Evolutionary conservation across 2,797 vertebrate species (phyloP), one percentile per base, ranked within the genome.

Genomic region (Serranus cabrilla): DNA sequence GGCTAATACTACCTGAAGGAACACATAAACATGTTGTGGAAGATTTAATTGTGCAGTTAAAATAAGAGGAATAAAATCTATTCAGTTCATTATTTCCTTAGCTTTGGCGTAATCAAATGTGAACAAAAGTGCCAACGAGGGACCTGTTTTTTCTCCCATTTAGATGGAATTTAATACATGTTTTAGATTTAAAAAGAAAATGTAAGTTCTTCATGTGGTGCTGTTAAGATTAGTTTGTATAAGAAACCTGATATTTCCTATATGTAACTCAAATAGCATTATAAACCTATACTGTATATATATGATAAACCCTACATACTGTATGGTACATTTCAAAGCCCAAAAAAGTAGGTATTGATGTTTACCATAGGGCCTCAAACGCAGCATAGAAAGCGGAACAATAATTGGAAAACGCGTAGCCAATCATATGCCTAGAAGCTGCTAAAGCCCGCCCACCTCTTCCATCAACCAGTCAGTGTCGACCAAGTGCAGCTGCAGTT

Each of bases 381-480:
- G 43, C 84, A 81, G n/a, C 87, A 76, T 17, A 16, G 43, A 57
- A 57, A 40, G 8, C 34, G 7, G 23, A n/a, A 11, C 47, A 74
- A 2, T 78, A 63, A 60, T 71, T 80, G 65, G 70, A 60, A 31
- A 39, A 37, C 52, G 49, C 68, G 23, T 20, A 88, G 71, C 92
- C 93, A 93, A 91, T 88, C 80, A 73, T 31, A 69, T 65, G 27
- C 20, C 58, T 13, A n/a, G 56, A 61, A 56, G 17, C 11, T 0
- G 2, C 20, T 23, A 52, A 46, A 42, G 0, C 60, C 89, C 88
- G 51, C 94, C 93, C 49, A 17, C 25, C 21, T 39, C 7, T 47
- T 78, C 54, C 46, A 42, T 58, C 63, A 84, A 39, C 91, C 93
- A 93, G 87, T 93, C 78, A 81, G 63, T 20, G 80, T 66, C 34